phyloP scores from a whole-genome alignment of 2,797 vertebrate species.

The Rhynchotus rufescens region DNA sequence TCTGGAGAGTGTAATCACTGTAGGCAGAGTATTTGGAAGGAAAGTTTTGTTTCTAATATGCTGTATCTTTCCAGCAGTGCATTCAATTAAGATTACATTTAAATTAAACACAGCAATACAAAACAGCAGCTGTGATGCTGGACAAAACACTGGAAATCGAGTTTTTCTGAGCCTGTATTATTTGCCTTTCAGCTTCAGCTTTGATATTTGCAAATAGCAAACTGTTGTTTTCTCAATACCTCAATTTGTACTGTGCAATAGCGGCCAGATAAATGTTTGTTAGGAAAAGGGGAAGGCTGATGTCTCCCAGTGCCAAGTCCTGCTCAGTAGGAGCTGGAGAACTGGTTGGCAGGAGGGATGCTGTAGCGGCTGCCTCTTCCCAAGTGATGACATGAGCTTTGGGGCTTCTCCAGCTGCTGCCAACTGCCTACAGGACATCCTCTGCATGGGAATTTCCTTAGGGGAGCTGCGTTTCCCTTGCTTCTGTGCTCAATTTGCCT shows the following conservation, averaged over 20 bases:
- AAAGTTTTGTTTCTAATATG: background rate
- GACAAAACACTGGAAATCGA: background rate
- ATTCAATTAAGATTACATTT: background rate
- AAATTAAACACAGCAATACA: background rate
- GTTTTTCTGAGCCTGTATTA: background rate
- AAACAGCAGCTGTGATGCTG: background rate
- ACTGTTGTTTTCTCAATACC: background rate
- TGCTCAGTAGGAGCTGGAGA: background rate
- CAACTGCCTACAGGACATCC: background rate
- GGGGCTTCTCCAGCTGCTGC: background rate
- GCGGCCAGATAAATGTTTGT: background rate
- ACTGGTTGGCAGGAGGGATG: background rate
- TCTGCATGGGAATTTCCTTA: background rate
- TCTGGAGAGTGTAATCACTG: background rate
- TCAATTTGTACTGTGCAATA: background rate
- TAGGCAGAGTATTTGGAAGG: background rate
- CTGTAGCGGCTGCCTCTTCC: background rate
- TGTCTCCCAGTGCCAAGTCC: background rate
- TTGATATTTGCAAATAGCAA: background rate
- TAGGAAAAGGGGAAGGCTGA: background rate
- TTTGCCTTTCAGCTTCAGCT: background rate
- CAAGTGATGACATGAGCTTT: fast-evolving
- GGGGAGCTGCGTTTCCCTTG: background rate
- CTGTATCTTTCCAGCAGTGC: background rate
- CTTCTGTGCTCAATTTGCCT: background rate